Evolutionary conservation across 2,113 vertebrate species (phyloP).

Genomic region (Phaethon lepturus): DNA sequence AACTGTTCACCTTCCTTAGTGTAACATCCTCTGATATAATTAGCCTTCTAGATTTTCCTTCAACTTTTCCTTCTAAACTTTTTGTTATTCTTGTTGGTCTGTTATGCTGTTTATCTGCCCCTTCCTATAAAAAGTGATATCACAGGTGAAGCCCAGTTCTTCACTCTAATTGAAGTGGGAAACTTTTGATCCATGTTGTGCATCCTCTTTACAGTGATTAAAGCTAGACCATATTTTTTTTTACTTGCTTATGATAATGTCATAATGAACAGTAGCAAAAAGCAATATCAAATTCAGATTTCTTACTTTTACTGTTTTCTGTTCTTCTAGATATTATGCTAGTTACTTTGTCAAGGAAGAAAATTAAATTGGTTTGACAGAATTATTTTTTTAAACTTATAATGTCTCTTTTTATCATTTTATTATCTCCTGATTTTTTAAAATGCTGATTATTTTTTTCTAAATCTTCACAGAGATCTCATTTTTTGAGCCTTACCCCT

Average conservation of each 20-base stretch:
- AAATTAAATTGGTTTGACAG: background rate
- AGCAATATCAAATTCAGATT: background rate
- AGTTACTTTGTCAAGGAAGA: background rate
- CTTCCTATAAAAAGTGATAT: background rate
- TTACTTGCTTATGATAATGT: background rate
- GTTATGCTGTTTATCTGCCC: background rate
- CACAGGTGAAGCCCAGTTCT: background rate
- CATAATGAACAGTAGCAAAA: background rate
- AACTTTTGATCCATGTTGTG: background rate
- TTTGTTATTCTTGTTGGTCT: background rate
- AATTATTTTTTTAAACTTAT: rapidly evolving
- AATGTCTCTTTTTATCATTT: background rate
- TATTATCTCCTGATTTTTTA: background rate
- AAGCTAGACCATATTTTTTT: background rate
- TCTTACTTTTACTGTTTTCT: background rate
- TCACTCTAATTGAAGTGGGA: background rate
- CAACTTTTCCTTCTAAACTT: background rate
- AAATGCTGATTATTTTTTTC: background rate
- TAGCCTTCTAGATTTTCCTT: background rate
- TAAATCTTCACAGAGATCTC: background rate
- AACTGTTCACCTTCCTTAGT: background rate
- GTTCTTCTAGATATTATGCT: background rate
- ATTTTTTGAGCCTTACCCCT: background rate
- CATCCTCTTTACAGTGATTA: background rate
- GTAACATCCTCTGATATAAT: background rate